Base-by-base conservation (phyloP, 2,888 invertebrate species). In the Perizoma affinitatum region DNA sequence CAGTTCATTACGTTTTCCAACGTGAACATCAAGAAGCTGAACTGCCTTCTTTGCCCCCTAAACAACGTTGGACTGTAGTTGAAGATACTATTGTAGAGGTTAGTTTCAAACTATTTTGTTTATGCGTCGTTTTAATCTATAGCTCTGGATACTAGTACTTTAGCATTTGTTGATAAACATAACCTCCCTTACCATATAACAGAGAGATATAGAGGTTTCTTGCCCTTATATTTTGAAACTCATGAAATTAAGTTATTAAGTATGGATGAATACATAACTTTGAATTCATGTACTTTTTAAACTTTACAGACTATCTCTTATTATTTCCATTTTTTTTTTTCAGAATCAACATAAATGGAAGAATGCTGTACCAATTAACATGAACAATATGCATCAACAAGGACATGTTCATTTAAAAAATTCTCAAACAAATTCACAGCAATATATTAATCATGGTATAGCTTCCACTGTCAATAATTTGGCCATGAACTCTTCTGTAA, bases 1-100 rank as follows among this genome's bases (percentile, higher is more conserved):
- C 96, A 86, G 98, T 98, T 73, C 97, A 97, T 78, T 98, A 98
- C 87, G 97, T 97, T 72, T 98, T 97, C 85, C 97, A 97, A 74
- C 83, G 90, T 61, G 95, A 96, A 66, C 96, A 96, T 70, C 95
- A 95, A 69, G 97, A 97, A 82, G 95, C 95, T 57, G 97, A 97
- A 83, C 95, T 97, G 83, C 94, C 95, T 66, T 93, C 95, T 67
- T 91, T 95, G 90, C 95, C 95, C 66, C 95, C 95, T 51, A 96
- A 96, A 86, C 94, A 96, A 73, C 95, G 96, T 72, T 98, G 98
- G 98, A 96, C 97, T 42, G 94, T 97, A 63, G 97, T 97, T 63
- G 98, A 98, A 88, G 98, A 98, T 86, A 95, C 95, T 80, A 95
- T 96, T 78, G 94, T 96, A 75, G 97, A 97, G 94, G 97, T 97